Evolutionary conservation across 2,797 vertebrate genomes (phyloP).

Genomic region (Euphonia xanthogaster): DNA sequence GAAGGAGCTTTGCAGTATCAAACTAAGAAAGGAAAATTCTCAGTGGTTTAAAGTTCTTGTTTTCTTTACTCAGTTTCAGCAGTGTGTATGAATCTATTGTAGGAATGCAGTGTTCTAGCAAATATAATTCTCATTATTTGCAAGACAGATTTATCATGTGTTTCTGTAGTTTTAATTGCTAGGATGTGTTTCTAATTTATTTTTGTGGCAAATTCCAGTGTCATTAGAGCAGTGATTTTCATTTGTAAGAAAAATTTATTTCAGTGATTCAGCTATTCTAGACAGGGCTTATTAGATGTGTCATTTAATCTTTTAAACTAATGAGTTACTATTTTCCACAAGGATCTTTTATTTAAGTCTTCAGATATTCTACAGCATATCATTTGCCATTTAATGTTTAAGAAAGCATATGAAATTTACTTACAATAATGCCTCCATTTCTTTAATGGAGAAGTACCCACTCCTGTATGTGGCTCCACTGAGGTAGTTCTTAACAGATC

Average conservation of each 20-base stretch:
- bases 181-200: not conserved
- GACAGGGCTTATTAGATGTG: conserved; percentile 1
- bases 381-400: conserved; percentile 32
- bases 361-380: not conserved
- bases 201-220: conserved; percentile 5
- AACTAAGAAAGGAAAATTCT: not conserved
- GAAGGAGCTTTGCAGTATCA: not conserved
- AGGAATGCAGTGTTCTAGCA: not conserved
- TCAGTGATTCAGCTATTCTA: conserved; percentile 14
- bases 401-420: not conserved
- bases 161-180: conserved; percentile 41
- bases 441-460: not conserved
- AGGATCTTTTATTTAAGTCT: conserved; percentile 25
- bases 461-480: not conserved
- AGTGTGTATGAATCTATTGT: not conserved
- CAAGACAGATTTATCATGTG: not conserved
- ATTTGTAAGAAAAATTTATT: conserved; percentile 20
- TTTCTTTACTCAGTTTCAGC: not conserved
- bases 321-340: not conserved
- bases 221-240: conserved; percentile 19
- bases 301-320: conserved; percentile 23
- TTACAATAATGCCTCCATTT: not conserved
- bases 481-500: not conserved
- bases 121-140: not conserved
- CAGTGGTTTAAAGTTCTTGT: not conserved